These are phyloP conservation scores for Xylota segnis DNA, from an alignment of 2,888 invertebrate species.

Conservation along the genomic window DNA sequence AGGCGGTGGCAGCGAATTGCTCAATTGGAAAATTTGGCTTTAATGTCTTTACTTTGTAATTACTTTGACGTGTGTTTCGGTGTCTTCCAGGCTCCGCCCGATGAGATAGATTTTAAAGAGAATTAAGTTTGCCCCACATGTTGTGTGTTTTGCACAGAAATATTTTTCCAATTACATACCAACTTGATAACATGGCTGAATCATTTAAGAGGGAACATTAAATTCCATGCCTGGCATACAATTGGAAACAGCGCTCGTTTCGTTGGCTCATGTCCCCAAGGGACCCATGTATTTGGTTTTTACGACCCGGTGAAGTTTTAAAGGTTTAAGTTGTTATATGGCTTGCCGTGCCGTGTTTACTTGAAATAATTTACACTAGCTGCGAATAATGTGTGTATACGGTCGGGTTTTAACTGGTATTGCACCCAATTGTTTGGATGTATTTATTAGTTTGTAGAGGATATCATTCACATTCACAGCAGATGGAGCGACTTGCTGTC, in stretches of 20 bases:
- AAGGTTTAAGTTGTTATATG: background rate
- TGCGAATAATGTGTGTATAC: background rate
- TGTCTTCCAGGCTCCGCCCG: background rate
- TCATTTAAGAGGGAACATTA: constrained; percentile 27
- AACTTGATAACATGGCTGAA: constrained; percentile 6
- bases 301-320: constrained; percentile 8
- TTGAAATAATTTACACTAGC: constrained; percentile 14
- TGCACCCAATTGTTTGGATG: too few relatives aligned
- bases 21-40: too few relatives aligned
- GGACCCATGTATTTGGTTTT: constrained; percentile 12
- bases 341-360: constrained; percentile 8
- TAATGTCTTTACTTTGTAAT: background rate
- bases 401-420: background rate
- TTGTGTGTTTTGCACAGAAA: background rate
- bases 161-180: background rate
- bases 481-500: too few relatives aligned
- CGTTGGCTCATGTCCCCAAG: background rate
- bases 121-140: background rate
- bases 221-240: constrained; percentile 22
- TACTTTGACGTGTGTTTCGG: background rate
- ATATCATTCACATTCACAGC: too few relatives aligned
- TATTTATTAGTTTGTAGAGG: too few relatives aligned
- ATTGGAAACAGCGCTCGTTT: background rate
- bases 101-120: background rate
- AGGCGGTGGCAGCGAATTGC: background rate